These are phyloP conservation scores for Proterorhinus semilunaris DNA, from an alignment of 2,113 vertebrate genomes.

Conservation along the genomic window DNA sequence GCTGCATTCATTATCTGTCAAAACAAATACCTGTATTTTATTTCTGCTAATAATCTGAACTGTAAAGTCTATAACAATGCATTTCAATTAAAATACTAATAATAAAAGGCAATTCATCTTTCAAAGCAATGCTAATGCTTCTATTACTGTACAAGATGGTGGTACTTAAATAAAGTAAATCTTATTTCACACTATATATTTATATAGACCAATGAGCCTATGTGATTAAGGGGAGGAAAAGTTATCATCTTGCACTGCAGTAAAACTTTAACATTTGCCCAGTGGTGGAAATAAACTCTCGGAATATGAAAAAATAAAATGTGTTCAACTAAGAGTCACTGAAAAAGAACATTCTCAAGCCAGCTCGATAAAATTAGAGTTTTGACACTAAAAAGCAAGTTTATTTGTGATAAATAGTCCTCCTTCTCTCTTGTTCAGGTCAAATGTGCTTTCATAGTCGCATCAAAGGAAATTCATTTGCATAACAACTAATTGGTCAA, in stretches of 20 bases:
- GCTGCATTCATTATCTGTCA: not conserved
- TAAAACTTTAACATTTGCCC: constrained; percentile 8
- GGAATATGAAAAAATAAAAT: constrained; percentile 18
- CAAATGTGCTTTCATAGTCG: constrained; percentile 9
- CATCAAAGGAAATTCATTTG: constrained; percentile 38
- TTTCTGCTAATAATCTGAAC: not conserved
- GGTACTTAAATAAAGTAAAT: constrained; percentile 4
- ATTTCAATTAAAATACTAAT: constrained; percentile 10
- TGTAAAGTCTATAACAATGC: not conserved
- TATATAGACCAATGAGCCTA: constrained; percentile 8
- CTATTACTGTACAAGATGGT: constrained; percentile 36
- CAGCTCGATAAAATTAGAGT: constrained; percentile 7
- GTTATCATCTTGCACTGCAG: constrained; percentile 8
- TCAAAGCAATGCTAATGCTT: constrained; percentile 8
- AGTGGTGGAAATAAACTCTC: not conserved
- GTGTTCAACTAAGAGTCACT: constrained; percentile 24
- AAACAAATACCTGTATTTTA: not conserved
- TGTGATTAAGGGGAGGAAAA: not conserved
- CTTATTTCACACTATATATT: constrained; percentile 25
- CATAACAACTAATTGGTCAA: constrained; percentile 44
- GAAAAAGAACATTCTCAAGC: constrained; percentile 3
- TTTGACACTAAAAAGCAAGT: constrained; percentile 7
- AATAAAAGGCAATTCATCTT: constrained; percentile 16
- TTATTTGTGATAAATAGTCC: constrained; percentile 6
- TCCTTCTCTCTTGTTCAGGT: not conserved